Base-by-base conservation (phyloP, 23 tunicate genomes). In the Oikopleura albicans region DNA sequence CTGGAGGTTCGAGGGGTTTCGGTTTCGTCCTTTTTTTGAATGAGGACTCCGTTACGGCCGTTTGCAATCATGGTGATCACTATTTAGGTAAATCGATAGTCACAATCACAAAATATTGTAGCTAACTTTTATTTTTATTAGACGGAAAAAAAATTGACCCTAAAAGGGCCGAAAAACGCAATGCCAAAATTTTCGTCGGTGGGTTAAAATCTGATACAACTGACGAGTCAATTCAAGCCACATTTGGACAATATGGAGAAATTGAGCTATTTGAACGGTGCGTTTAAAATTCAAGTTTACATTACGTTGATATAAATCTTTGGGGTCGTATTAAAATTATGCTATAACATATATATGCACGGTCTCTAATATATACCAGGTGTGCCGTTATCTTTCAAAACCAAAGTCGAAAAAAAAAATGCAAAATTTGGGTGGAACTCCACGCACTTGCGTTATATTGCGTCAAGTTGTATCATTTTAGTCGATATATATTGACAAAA, bases 141-240 rank as follows among this genome's bases (percentile, higher is more conserved):
- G 79, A 71, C 31, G 79, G 79, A 2, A 71, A 71, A 71, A 16
- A 29, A 31, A 71, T 71, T 37, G 79, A 71, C 31, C 79, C 79
- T 2, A 71, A 71, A 29, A 16, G 34, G 31, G 79, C 79, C 35
- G 79, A 71, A 29, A 71, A 71, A 37, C 79, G 79, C 28, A 71
- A 71, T 29, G 27, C 34, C 79, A 71, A 71, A 29, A 29, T 71
- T 29, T 71, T 71, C 37, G 35, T 71, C 31, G 79, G 79, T 71
- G 79, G 79, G 4, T 12, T 71, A 2, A 71, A 71, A 16, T 29
- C 79, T 2, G 79, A 16, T 71, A 16, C 36, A 2, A 29, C 79
- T 16, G 35, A 29, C 37, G 79, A 71, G 37, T 2, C 37, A 2
- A 29, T 71, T 16, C 79, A 71, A 29, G 79, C 28, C 28, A 4